A percentile compares a stretch with the other conserved stretches of the same genome.
These are phyloP conservation scores for Mylabris sibirica DNA, from an alignment of 2,888 invertebrate species.

Conservation along the genomic window DNA sequence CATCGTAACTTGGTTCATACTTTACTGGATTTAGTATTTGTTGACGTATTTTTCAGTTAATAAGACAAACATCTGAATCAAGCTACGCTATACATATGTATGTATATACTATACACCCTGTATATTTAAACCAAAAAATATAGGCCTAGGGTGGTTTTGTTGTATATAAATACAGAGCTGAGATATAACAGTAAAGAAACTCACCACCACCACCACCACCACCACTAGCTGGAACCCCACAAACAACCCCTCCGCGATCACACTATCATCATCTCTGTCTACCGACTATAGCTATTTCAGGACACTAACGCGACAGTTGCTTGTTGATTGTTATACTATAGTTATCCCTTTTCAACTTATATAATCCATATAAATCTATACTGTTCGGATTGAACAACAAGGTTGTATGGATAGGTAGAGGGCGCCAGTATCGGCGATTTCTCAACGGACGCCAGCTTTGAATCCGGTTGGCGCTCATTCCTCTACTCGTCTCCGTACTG, in stretches of 20 bases:
- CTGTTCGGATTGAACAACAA: not conserved
- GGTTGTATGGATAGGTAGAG: constrained; percentile 17
- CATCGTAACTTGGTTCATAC: too few species aligned
- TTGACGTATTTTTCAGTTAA: too few species aligned
- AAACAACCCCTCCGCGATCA: not conserved
- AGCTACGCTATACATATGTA: not conserved
- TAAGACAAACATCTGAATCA: not conserved
- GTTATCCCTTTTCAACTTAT: constrained; percentile 28
- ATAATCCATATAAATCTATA: not conserved
- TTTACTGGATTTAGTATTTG: too few species aligned
- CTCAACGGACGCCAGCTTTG: constrained; percentile 38
- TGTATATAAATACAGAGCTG: not conserved
- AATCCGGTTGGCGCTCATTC: constrained; percentile 39
- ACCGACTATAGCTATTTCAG: constrained; percentile 19
- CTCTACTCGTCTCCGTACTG: constrained; percentile 22
- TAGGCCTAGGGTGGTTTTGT: not conserved
- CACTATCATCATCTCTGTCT: constrained; percentile 21
- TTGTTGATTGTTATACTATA: constrained; percentile 43
- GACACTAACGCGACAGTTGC: constrained; percentile 38
- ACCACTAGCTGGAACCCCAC: not conserved
- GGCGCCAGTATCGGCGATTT: constrained; percentile 25
- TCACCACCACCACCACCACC: constrained; percentile 5
- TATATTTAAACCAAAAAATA: not conserved
- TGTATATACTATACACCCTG: too few species aligned
- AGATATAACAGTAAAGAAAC: not conserved